Base-by-base conservation (phyloP, 2,888 invertebrate species). In the Agrochola lychnidis region DNA sequence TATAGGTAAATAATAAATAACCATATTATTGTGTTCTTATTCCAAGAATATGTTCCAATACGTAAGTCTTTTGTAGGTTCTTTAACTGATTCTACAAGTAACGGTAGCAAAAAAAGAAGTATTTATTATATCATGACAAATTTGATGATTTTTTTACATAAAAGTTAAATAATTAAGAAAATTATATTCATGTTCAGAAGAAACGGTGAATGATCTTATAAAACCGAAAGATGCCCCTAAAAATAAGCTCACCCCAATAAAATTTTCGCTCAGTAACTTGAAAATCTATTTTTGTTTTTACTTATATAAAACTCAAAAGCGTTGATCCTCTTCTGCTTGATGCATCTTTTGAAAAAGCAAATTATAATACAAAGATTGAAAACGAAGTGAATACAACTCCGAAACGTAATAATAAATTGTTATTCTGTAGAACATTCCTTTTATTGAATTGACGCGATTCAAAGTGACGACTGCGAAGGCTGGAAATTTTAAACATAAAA, bases 361-460 rank as follows among this genome's bases (percentile, higher is more conserved):
- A 84, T 88, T 84, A 83, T 76, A 76, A 78, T 85, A 88, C 82
- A 87, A 85, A 85, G 83, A 87, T 89, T 83, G 83, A 81, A 83
- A 88, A 80, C 80, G 75, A 85, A 83, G 69, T 62, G 72, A 81
- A 81, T 72, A 85, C 72, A 82, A 86, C 72, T 78, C 73, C 71
- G 67, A 78, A 88, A 88, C 71, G 81, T 70, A 81, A 85, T 82
- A 87, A 85, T 84, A 84, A 84, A 89, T 86, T 89, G 79, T 86
- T 89, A 83, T 87, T 88, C 80, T 68, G 75, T 70, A 78, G 83
- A 80, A 84, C 81, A 86, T 89, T 89, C 75, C 76, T 84, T 82
- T 88, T 86, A 90, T 88, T 90, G 81, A 84, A 90, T 89, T 84
- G 88, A 81, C 87, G 81, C 79, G 82, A 82, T 87, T 87, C 83